Evolutionary conservation across 2,113 vertebrate genomes (phyloP), one percentile per base, ranked within the genome.

Genomic region (Oostethus manadensis): DNA sequence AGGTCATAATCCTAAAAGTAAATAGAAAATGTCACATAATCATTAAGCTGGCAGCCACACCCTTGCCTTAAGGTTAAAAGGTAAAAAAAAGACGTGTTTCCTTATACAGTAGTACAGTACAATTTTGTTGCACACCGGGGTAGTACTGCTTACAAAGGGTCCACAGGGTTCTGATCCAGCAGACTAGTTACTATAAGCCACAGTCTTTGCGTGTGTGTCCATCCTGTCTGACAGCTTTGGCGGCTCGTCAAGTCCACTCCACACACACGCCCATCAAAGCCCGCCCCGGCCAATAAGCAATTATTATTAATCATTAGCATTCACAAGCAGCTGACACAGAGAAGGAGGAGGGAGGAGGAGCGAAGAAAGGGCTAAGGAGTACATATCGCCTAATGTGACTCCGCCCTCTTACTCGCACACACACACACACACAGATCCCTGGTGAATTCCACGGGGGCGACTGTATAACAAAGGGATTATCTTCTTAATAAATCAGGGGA

Each of bases 221-320:
- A 67, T 61, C 59, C 50, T 14, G 58, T 70, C 69, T 71, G 83
- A 83, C 82, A 77, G 79, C 78, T 77, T 62, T 83, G 83, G 77
- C 81, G 77, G 76, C 68, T 81, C 69, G 76, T 87, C 85, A 77
- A 62, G 66, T 85, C 81, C 45, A 69, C 76, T 87, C 74, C 43
- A 42, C 58, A 33, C 70, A 74, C 49, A 77, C 4, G 85, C 64
- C 85, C 76, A 73, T 87, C 85, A 87, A 74, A 47, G 51, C 74
- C 76, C 16, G 21, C 48, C 69, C 65, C 22, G 65, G 78, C 74
- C 78, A 83, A 84, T 84, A 80, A 80, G 83, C 81, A 84, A 85
- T 83, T 84, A 85, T 80, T 79, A 85, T 83, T 84, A 85, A 81
- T 79, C 77, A 82, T 80, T 76, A 83, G 81, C 76, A 76, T 84